These are phyloP conservation scores for Ochropleura leucogaster DNA, from an alignment of 2,888 invertebrate species.

Conservation along the genomic window DNA sequence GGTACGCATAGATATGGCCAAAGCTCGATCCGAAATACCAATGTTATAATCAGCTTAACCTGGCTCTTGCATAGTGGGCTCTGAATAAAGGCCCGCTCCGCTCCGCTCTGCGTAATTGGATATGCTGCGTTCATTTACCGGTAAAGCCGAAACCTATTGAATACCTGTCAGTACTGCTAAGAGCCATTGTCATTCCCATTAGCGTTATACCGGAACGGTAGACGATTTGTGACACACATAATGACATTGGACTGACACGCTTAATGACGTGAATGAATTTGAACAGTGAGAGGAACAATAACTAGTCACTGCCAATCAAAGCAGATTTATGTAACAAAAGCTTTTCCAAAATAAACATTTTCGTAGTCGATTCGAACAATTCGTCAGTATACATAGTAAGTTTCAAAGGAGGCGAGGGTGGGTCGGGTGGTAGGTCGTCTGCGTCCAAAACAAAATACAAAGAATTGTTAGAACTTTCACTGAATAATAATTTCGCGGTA, in stretches of 20 bases:
- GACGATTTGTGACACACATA: constrained; percentile 47
- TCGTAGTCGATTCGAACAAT: constrained; percentile 70
- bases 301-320: constrained; percentile 24
- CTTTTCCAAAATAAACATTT: constrained; percentile 54
- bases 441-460: constrained; percentile 84
- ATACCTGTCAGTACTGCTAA: constrained; percentile 71
- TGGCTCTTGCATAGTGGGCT: constrained; percentile 71
- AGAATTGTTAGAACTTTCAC: constrained; percentile 86
- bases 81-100: constrained; percentile 67
- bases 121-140: constrained; percentile 79
- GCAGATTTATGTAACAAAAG: constrained; percentile 29
- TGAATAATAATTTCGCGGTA: constrained; percentile 86
- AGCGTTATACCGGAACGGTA: constrained; percentile 52
- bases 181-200: constrained; percentile 68
- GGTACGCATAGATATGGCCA: constrained; percentile 9
- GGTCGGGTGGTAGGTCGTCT: constrained; percentile 70
- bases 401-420: constrained; percentile 71
- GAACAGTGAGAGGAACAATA: constrained; percentile 21
- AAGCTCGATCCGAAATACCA: constrained; percentile 67
- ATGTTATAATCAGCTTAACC: constrained; percentile 78
- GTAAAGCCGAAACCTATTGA: constrained; percentile 80
- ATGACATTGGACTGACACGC: constrained; percentile 43
- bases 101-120: constrained; percentile 77
- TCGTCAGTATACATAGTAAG: constrained; percentile 75
- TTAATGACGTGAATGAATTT: constrained; percentile 20